A percentile compares a stretch with the other conserved stretches of the same genome.
phyloP scores from a whole-genome alignment of 2,797 vertebrate genomes.

The Chaetophractus vellerosus region DNA sequence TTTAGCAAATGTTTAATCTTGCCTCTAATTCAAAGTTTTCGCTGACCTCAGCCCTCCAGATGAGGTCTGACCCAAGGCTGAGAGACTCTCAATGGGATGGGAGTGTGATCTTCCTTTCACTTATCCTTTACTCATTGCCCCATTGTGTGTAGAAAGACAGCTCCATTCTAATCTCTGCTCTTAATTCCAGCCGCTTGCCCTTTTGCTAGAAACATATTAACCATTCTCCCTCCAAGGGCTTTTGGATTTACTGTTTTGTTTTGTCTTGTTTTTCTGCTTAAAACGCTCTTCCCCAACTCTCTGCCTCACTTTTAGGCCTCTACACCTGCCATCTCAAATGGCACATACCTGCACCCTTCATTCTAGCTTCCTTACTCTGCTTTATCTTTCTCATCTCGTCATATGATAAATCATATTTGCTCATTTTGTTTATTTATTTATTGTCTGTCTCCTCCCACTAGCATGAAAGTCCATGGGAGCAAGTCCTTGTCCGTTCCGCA shows the following conservation, averaged over 20 bases:
- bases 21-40: not conserved
- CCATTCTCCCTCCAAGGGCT: not conserved
- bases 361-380: not conserved
- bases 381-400: not conserved
- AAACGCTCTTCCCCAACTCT: not conserved
- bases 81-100: not conserved
- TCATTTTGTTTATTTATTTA: not conserved
- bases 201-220: not conserved
- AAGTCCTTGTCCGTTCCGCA: not conserved
- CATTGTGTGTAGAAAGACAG: not conserved
- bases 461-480: not conserved
- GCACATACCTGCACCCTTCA: not conserved
- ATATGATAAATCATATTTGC: not conserved
- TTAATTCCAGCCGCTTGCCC: not conserved
- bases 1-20: not conserved
- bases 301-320: not conserved
- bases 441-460: not conserved
- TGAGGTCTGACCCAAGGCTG: not conserved
- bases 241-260: not conserved
- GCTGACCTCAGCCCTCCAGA: not conserved
- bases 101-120: not conserved
- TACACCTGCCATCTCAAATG: not conserved
- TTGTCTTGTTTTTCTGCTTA: not conserved
- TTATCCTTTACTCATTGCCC: not conserved
- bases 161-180: not conserved